Percentiles rank a stretch among this genome's conserved stretches.
Conservation (phyloP, 2,888 invertebrate genomes). For the Apeira syringaria region DNA sequence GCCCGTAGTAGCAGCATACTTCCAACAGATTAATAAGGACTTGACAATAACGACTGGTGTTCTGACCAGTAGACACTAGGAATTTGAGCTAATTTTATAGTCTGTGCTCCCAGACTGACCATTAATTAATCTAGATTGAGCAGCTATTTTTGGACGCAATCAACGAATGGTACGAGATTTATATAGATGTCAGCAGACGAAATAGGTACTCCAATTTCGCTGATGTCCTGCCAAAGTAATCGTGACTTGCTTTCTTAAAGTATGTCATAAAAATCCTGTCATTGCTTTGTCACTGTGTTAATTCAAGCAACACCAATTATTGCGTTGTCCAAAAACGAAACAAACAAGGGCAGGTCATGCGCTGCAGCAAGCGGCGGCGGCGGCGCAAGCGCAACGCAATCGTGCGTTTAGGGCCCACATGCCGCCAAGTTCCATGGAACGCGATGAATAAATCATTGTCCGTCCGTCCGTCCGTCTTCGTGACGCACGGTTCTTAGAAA, state of each 20-base stretch:
- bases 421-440: conserved; percentile 76
- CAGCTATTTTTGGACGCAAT: conserved; percentile 10
- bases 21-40: conserved; percentile 31
- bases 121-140: conserved; percentile 14
- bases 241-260: too few species aligned
- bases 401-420: conserved; percentile 76
- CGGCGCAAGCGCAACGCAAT: conserved; percentile 59
- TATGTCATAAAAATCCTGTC: too few species aligned
- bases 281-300: conserved; percentile 18
- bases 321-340: conserved; percentile 49
- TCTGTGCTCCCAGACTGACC: conserved; percentile 16
- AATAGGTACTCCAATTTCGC: too few species aligned
- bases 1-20: conserved; percentile 24
- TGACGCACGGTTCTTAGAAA: conserved; percentile 79
- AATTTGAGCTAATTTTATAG: conserved; percentile 30
- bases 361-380: conserved; percentile 42
- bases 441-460: conserved; percentile 83
- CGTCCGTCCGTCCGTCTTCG: conserved; percentile 69
- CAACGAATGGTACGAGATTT: background rate
- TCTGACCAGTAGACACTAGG: conserved; percentile 13
- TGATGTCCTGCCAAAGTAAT: too few species aligned
- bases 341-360: conserved; percentile 65
- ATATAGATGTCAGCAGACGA: too few species aligned
- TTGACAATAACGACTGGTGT: conserved; percentile 27
- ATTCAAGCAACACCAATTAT: conserved; percentile 18